Percentiles rank a stretch among this genome's conserved stretches.
phyloP scores from a whole-genome alignment of 2,888 invertebrate species.

The Alsophila aescularia region DNA sequence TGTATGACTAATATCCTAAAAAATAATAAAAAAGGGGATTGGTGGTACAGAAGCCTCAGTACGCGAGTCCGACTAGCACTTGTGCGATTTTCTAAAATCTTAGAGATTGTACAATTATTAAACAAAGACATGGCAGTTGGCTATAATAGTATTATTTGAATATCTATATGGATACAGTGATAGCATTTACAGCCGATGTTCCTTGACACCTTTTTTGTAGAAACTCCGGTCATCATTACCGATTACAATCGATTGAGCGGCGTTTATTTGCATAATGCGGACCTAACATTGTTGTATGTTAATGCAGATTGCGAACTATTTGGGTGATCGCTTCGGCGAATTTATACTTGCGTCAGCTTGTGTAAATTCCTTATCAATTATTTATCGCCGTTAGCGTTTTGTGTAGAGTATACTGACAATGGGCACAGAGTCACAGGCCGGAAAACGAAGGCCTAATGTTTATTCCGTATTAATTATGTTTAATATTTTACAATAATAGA shows the following conservation, averaged over 20 bases:
- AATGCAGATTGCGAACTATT: not conserved
- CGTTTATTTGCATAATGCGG: constrained; percentile 22
- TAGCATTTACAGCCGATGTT: constrained; percentile 2
- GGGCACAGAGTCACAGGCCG: no score
- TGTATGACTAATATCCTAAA: no score
- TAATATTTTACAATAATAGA: no score
- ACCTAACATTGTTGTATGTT: constrained; percentile 10
- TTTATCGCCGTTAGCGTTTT: no score
- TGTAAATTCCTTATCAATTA: not conserved
- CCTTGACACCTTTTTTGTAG: constrained; percentile 33
- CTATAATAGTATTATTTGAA: constrained; percentile 1
- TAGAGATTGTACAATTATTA: not conserved
- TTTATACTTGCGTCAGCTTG: not conserved
- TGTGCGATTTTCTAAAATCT: no score
- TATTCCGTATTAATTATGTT: no score
- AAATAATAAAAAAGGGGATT: no score
- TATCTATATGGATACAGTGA: not conserved
- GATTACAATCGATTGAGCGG: constrained; percentile 17
- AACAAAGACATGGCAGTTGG: not conserved
- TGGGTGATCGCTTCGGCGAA: not conserved
- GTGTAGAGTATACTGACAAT: no score
- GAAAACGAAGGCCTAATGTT: no score
- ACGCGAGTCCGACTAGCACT: no score
- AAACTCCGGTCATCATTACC: constrained; percentile 25
- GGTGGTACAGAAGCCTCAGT: no score